Conservation (phyloP, 2,113 vertebrate species). For the Lutjanus erythropterus region DNA sequence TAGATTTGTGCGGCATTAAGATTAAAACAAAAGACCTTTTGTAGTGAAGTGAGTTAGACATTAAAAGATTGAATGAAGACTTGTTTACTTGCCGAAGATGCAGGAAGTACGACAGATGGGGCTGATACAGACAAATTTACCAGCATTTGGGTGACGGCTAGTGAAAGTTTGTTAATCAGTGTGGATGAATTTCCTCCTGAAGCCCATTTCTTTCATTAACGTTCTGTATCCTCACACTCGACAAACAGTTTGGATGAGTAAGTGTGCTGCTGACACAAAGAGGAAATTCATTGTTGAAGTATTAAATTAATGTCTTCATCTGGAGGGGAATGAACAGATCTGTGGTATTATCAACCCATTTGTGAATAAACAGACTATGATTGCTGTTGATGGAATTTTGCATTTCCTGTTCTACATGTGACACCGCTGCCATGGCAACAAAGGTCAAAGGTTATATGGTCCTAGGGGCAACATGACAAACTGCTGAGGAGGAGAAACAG, state of each 20-base stretch:
- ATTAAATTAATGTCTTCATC: background rate
- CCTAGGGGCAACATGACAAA: constrained; percentile 16
- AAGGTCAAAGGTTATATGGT: constrained; percentile 44
- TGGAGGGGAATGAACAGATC: background rate
- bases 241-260: background rate
- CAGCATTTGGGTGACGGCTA: constrained; percentile 9
- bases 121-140: background rate
- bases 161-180: background rate
- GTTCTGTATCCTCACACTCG: background rate
- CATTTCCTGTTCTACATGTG: constrained; percentile 13
- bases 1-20: background rate
- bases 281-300: background rate
- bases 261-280: background rate
- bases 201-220: background rate
- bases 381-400: background rate
- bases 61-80: background rate
- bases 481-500: constrained; percentile 24
- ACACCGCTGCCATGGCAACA: constrained; percentile 35
- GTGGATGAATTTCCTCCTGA: constrained; percentile 1
- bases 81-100: background rate
- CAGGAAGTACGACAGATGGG: constrained; percentile 16
- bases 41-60: background rate
- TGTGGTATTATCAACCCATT: background rate
- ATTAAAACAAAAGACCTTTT: no score
- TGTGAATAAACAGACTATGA: background rate